These are phyloP conservation scores for Sprattus sprattus DNA, from an alignment of 2,113 vertebrate species.

Conservation along the genomic window DNA sequence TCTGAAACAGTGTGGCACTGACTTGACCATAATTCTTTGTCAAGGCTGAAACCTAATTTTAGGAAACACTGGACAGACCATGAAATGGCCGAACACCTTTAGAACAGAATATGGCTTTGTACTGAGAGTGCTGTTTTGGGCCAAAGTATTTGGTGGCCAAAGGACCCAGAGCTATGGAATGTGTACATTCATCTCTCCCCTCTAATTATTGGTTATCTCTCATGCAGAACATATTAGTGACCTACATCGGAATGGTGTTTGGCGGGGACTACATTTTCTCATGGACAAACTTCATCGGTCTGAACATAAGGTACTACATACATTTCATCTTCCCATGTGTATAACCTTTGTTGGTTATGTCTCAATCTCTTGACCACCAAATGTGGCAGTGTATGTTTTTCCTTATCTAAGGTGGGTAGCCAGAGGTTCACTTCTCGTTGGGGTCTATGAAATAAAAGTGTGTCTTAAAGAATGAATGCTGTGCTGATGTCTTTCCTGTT, in stretches of 20 bases:
- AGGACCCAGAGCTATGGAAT: background rate
- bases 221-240: conserved; percentile 91
- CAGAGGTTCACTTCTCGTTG: background rate
- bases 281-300: conserved; percentile 94
- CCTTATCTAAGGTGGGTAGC: background rate
- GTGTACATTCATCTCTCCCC: background rate
- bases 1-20: background rate
- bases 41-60: background rate
- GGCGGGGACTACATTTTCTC: conserved; percentile 98
- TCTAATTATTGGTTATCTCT: conserved; percentile 37
- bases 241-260: conserved; percentile 96
- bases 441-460: no score
- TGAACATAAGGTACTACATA: conserved; percentile 89
- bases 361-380: background rate
- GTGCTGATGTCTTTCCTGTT: background rate
- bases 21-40: background rate
- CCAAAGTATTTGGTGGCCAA: no score
- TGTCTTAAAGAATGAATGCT: background rate
- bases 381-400: conserved; percentile 10
- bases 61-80: background rate
- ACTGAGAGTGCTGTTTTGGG: background rate
- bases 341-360: background rate
- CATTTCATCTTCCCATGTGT: background rate
- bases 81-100: no score
- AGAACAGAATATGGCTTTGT: background rate